phyloP scores from a whole-genome alignment of 2,113 vertebrate genomes.

The Calypte anna region DNA sequence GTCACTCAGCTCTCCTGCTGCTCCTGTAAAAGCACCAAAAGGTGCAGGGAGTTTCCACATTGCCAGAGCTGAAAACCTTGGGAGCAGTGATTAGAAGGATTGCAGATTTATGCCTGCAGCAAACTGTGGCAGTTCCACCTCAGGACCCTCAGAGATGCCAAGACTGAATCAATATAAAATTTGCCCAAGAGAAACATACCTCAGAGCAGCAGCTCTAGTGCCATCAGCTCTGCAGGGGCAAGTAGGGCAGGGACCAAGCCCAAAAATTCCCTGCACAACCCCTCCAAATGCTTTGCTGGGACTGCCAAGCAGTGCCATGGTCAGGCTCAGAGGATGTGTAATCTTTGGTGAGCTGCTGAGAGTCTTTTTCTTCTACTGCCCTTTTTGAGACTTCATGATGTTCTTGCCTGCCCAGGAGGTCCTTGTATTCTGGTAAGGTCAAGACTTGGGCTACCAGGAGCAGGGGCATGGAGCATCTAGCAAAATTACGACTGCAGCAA shows the following conservation, averaged over 20 bases:
- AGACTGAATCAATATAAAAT: not conserved
- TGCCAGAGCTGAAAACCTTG: not conserved
- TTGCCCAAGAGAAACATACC: not conserved
- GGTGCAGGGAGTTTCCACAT: not conserved
- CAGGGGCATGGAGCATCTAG: not conserved
- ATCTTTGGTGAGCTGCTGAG: not conserved
- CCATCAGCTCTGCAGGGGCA: not conserved
- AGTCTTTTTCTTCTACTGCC: not conserved
- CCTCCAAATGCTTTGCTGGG: not conserved
- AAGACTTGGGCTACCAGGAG: not conserved
- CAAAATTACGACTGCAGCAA: not conserved
- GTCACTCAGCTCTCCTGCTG: not conserved
- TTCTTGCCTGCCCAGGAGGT: not conserved
- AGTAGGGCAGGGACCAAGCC: not conserved
- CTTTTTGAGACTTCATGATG: not conserved
- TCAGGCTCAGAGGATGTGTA: fast-evolving
- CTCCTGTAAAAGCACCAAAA: not conserved
- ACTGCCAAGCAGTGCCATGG: not conserved
- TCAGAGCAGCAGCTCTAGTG: not conserved
- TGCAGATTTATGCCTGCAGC: not conserved
- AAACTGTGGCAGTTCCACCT: not conserved
- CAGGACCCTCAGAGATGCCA: not conserved
- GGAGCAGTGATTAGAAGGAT: not conserved
- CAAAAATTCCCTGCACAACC: not conserved
- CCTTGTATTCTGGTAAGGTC: not conserved